Evolutionary conservation across 2,797 vertebrate species (phyloP), one percentile per base, ranked within the genome.

Genomic region (Cynopterus sphinx): DNA sequence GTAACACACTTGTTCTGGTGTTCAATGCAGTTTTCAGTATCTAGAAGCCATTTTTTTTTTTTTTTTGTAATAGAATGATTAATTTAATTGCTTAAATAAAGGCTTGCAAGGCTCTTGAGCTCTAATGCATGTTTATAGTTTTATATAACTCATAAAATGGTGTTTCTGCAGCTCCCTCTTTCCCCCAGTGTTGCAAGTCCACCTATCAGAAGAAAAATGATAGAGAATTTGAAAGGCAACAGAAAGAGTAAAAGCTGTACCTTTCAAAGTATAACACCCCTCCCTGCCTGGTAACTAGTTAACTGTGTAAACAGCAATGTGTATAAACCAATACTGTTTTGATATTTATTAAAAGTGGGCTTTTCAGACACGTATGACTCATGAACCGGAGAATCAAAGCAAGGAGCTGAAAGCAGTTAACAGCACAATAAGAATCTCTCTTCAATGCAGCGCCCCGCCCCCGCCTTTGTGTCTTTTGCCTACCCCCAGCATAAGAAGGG

Each of bases 161-260:
- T 28, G 65, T 89, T 98, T 98, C 98, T 97, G 98, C 97, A 98
- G 98, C 98, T 98, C 96, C 98, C 81, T 91, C 87, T 96, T 97
- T 96, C 97, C 97, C 67, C 96, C 91, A 95, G 98, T 98, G 98
- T 98, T 98, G 97, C 98, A 98, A 97, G 98, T 96, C 97, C 36
- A 97, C 95, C 98, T 86, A 98, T 82, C 90, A 96, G 97, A 93
- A 97, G 94, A 97, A 98, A 94, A 97, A 97, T 95, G 86, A 88
- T 53, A 8, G 51, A 82, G 77, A 85, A 86, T 95, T 95, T 94
- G 22, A 98, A 98, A 17, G 41, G 36, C 71, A 98, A 96, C 87
- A 96, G 96, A 28, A 95, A 77, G 55, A 94, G 12, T 87, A 94
- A 96, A 75, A 96, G 90, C 83, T 97, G 39, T 94, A 90, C 84